These are phyloP conservation scores for Stegana nigrithorax DNA, from an alignment of 2,888 invertebrate genomes.

Conservation along the genomic window DNA sequence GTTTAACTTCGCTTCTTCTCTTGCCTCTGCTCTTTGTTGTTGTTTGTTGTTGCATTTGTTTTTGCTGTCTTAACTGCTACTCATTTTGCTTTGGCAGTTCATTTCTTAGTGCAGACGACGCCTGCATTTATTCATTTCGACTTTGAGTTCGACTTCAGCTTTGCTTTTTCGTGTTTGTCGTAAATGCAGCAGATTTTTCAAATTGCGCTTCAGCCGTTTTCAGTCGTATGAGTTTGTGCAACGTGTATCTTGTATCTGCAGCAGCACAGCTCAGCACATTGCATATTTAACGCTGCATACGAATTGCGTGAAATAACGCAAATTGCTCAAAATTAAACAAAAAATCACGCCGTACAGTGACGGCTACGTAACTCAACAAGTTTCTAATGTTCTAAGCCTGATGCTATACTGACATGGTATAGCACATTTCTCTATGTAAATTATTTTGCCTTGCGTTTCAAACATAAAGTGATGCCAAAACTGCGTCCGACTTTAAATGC, in stretches of 20 bases:
- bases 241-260: background rate
- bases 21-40: constrained; percentile 23
- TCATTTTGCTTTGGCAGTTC: too few relatives aligned
- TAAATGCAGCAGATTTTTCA: constrained; percentile 56
- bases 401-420: background rate
- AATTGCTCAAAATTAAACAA: constrained; percentile 60
- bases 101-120: too few relatives aligned
- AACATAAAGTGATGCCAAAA: too few relatives aligned
- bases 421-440: background rate
- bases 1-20: constrained; percentile 20
- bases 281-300: constrained; percentile 31
- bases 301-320: constrained; percentile 62
- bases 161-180: constrained; percentile 44
- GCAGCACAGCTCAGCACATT: constrained; percentile 15
- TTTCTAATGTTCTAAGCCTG: background rate
- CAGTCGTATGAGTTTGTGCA: constrained; percentile 9
- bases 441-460: too few relatives aligned
- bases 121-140: too few relatives aligned
- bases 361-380: constrained; percentile 24
- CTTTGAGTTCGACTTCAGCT: constrained; percentile 16
- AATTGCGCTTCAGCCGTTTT: constrained; percentile 33
- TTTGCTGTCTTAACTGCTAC: constrained; percentile 7
- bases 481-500: too few relatives aligned
- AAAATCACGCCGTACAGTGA: constrained; percentile 21
- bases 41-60: constrained; percentile 18